Conservation (phyloP, 2,113 vertebrate genomes). For the Antechinus flavipes region DNA sequence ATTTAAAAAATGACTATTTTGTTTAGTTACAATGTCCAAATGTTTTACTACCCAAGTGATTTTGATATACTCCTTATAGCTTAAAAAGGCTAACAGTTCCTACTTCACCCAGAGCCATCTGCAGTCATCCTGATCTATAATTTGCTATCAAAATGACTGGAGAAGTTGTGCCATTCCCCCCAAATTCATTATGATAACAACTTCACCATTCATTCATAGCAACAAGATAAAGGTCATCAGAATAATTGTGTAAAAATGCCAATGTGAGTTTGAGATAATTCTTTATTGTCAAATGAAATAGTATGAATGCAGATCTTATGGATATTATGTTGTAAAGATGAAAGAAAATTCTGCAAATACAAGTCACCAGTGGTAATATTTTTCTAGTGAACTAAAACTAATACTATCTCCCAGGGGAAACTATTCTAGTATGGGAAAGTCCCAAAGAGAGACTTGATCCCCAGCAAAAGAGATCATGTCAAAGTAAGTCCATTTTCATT, state of each 20-base stretch:
- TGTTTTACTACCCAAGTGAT: background rate
- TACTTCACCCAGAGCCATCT: no score
- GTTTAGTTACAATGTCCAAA: background rate
- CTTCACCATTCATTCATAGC: background rate
- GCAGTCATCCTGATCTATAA: no score
- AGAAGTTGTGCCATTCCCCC: no score
- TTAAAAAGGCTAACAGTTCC: no score
- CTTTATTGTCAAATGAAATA: background rate
- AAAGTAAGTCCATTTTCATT: background rate
- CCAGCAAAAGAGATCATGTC: background rate
- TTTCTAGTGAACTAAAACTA: constrained; percentile 46
- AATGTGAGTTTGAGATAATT: constrained; percentile 15
- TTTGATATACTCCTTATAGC: background rate
- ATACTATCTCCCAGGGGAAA: background rate
- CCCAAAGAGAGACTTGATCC: background rate
- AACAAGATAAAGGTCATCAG: constrained; percentile 41
- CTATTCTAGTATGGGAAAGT: background rate
- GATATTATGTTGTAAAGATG: constrained; percentile 61
- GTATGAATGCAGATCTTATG: background rate
- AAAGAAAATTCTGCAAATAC: constrained; percentile 50
- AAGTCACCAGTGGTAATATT: constrained; percentile 50
- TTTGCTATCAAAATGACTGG: no score
- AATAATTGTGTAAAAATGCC: constrained; percentile 12
- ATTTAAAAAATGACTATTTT: background rate
- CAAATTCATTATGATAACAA: background rate